phyloP scores from a whole-genome alignment of 2,797 vertebrate genomes.

The Neostethus bicornis region DNA sequence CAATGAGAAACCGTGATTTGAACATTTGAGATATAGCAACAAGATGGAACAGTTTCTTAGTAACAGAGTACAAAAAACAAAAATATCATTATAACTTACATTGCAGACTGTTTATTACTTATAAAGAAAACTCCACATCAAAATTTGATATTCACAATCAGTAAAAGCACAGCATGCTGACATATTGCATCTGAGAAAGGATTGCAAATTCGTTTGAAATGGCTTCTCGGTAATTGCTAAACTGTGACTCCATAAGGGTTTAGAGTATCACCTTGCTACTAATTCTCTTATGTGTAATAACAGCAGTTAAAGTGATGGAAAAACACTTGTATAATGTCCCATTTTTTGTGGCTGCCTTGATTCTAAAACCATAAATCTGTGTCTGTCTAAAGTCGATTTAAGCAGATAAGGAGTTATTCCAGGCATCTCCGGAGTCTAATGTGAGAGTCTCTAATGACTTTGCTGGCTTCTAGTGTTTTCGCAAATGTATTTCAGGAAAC shows the following conservation, averaged over 20 bases:
- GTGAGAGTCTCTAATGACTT: slow-evolving; percentile 67
- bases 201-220: slow-evolving; percentile 61
- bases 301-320: slow-evolving; percentile 55
- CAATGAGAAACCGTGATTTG: slow-evolving; percentile 57
- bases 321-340: slow-evolving; percentile 70
- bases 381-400: slow-evolving; percentile 59
- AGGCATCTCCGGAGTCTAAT: slow-evolving; percentile 61
- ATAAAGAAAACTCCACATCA: slow-evolving; percentile 39
- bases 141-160: slow-evolving; percentile 49
- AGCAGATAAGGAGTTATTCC: slow-evolving; percentile 72
- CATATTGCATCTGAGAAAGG: slow-evolving; percentile 35
- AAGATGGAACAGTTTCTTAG: slow-evolving; percentile 42
- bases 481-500: slow-evolving; percentile 55
- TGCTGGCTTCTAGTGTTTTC: slow-evolving; percentile 56
- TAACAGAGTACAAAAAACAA: slow-evolving; percentile 19
- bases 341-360: slow-evolving; percentile 67
- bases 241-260: slow-evolving; percentile 60
- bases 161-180: slow-evolving; percentile 30
- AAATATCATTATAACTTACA: slow-evolving; percentile 32
- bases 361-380: slow-evolving; percentile 75
- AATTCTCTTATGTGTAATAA: slow-evolving; percentile 72
- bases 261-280: slow-evolving; percentile 61
- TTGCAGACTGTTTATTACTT: slow-evolving; percentile 33
- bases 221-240: slow-evolving; percentile 56
- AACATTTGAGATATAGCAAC: slow-evolving; percentile 15